Evolutionary conservation across 2,888 invertebrate species (phyloP), one percentile per base, ranked within the genome.

Genomic region (Tupiocoris notatus): DNA sequence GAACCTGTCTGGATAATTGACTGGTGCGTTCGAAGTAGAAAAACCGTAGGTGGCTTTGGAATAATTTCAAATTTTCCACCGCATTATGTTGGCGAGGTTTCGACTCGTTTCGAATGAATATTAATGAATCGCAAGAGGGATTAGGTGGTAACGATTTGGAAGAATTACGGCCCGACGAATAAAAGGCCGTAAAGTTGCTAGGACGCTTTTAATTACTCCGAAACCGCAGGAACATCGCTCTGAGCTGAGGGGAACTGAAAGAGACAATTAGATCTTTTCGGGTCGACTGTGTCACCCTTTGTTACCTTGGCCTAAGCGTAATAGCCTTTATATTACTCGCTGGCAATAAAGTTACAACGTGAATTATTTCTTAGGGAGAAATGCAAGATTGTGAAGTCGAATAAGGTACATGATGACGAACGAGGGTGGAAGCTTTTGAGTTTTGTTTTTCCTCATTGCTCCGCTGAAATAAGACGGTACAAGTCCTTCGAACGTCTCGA

Each of bases 261-360:
- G 39, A 39, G 39, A 39, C 39, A 39, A 39, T 39, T 39, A 39
- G 39, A 39, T 12, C 39, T 39, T 39, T 39, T 39, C 39, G 39
- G 39, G 39, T 39, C 39, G 39, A 39, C 39, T 7, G 39, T 39
- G 39, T 39, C 39, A 39, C 39, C 39, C 39, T 39, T 39, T 39
- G 39, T 39, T 39, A 39, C 39, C 39, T 39, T n/a, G n/a, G n/a
- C n/a, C 39, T 39, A 12, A 39, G 12, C 39, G 39, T 39, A 39
- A 39, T 39, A 39, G 39, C 39, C 39, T 39, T 39, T 39, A 39
- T 39, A 39, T 63, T 63, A 63, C 63, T 63, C 20, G 57, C 23
- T 59, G 24, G 58, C 68, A 68, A 70, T 70, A 70, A 70, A 70
- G 70, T 70, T 70, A 70, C 3, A 70, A 70, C 59, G 70, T 70